Conservation (phyloP, 2,888 invertebrate genomes). For the Frankliniella intonsa region DNA sequence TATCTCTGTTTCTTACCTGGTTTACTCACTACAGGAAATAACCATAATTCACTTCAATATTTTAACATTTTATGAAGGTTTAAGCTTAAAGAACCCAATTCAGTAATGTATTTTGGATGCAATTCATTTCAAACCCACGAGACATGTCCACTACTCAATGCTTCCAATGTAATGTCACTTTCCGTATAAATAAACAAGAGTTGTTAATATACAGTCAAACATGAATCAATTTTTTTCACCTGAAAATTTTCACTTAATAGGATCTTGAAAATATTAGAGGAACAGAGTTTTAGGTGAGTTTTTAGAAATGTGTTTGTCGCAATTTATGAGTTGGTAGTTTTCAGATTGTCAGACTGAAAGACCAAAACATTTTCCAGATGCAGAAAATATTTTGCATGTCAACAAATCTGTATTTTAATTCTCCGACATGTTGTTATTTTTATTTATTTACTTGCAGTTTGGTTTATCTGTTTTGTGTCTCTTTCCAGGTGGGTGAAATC, state of each 20-base stretch:
- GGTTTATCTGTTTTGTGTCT: neutral
- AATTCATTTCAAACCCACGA: neutral
- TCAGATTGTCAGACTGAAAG: neutral
- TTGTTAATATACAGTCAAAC: slow-evolving; percentile 26
- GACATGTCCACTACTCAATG: neutral
- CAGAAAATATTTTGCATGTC: neutral
- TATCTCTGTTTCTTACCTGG: too few species aligned
- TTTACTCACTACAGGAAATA: too few species aligned
- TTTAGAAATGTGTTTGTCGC: neutral
- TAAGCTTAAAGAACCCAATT: too few species aligned
- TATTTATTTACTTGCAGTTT: too few species aligned
- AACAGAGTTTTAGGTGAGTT: neutral
- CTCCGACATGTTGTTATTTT: too few species aligned
- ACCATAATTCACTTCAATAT: too few species aligned
- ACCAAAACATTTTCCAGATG: neutral
- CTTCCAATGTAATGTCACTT: slow-evolving; percentile 12
- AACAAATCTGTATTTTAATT: neutral
- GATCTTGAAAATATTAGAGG: neutral
- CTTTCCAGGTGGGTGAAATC: slow-evolving; percentile 33
- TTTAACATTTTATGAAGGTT: too few species aligned
- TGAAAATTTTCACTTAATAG: neutral
- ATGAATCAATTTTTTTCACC: neutral
- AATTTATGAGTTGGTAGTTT: neutral
- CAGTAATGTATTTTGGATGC: too few species aligned
- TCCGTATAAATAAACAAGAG: slow-evolving; percentile 28